Conservation (phyloP, 2,797 vertebrate genomes). For the Peromyscus aztecus region DNA sequence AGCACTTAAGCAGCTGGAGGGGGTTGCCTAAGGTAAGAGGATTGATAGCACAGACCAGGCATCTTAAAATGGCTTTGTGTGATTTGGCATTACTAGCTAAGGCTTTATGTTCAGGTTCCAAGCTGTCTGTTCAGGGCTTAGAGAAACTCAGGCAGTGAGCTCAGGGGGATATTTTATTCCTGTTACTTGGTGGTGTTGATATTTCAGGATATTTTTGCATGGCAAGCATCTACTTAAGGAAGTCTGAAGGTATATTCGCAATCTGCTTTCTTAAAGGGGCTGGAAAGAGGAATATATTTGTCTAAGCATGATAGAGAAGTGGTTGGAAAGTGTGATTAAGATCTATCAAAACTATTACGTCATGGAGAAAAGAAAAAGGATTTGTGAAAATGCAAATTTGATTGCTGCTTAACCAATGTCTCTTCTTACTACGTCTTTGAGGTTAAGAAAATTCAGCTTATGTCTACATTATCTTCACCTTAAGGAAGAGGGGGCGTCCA, state of each 20-base stretch:
- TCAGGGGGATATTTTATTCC: slow-evolving; percentile 48
- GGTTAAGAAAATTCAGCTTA: slow-evolving; percentile 19
- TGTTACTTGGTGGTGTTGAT: slow-evolving; percentile 10
- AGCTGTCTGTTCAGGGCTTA: not conserved
- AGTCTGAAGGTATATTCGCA: slow-evolving; percentile 1
- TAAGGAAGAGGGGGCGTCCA: not conserved
- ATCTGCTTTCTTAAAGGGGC: slow-evolving; percentile 1
- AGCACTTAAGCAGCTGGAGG: slow-evolving; percentile 71
- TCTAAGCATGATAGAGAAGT: not conserved
- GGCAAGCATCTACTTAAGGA: not conserved
- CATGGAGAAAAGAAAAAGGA: not conserved
- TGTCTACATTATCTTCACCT: not conserved
- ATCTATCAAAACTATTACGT: not conserved
- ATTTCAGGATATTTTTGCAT: slow-evolving; percentile 61
- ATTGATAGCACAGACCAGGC: slow-evolving; percentile 28
- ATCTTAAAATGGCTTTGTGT: slow-evolving; percentile 71
- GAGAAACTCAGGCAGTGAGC: not conserved
- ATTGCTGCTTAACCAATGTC: not conserved
- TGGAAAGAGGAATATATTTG: not conserved
- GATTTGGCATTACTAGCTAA: slow-evolving; percentile 27
- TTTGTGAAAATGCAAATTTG: not conserved
- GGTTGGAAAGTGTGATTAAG: slow-evolving; percentile 31
- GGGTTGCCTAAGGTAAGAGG: slow-evolving; percentile 73
- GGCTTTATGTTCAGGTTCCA: slow-evolving; percentile 19
- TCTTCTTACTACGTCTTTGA: not conserved